Conservation (phyloP, 2,888 invertebrate genomes). For the Leucoptera coffeella region DNA sequence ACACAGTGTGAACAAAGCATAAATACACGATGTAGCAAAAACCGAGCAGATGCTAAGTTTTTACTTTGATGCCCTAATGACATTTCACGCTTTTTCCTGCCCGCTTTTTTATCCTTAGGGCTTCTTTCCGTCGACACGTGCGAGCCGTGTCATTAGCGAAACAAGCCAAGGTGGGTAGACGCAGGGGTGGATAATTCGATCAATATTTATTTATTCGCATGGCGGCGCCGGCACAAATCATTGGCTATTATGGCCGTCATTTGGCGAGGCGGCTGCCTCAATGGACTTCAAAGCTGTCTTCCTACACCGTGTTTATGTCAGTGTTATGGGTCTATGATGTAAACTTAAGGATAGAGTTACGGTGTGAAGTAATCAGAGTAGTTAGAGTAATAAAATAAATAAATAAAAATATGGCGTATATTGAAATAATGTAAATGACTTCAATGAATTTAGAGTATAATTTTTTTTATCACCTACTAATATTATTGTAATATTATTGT, state of each 20-base stretch:
- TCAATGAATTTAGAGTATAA: too few species aligned
- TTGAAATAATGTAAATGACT: too few species aligned
- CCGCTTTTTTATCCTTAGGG: slow-evolving; percentile 5
- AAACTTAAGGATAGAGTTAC: too few species aligned
- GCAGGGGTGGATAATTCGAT: slow-evolving; percentile 38
- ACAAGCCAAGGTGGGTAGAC: slow-evolving; percentile 26
- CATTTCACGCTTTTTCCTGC: slow-evolving; percentile 20
- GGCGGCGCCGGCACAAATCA: slow-evolving; percentile 31
- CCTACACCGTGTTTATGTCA: background rate
- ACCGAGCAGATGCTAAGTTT: background rate
- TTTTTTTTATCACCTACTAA: background rate
- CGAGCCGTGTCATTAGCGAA: slow-evolving; percentile 1
- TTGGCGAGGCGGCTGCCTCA: slow-evolving; percentile 38
- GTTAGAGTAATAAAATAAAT: too few species aligned
- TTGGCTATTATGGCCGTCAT: slow-evolving; percentile 29
- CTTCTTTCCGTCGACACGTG: slow-evolving; percentile 4
- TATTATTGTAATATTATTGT: background rate
- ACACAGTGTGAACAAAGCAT: background rate
- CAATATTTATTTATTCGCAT: slow-evolving; percentile 49
- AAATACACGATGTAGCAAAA: background rate
- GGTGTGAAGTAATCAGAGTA: too few species aligned
- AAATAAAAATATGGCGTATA: too few species aligned
- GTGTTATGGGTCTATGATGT: background rate
- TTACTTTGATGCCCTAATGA: slow-evolving; percentile 14
- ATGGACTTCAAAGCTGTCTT: background rate